Base-by-base conservation (phyloP, 2,797 vertebrate genomes). In the Naso thynnoides region DNA sequence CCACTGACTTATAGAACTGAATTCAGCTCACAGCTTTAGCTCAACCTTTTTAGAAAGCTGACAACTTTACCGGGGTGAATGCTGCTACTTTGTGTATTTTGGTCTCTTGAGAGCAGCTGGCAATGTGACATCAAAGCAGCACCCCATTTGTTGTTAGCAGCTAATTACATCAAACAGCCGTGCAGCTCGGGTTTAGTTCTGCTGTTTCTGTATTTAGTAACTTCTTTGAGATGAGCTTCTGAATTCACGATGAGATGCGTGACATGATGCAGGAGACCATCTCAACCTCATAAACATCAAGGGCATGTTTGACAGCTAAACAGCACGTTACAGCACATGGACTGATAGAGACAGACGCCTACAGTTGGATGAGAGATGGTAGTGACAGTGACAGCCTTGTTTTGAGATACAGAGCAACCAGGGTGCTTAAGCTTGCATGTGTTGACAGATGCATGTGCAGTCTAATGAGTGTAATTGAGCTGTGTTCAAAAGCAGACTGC, bases 81-180 rank as follows among this genome's bases (percentile, higher is more conserved):
- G 65, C 38, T 68, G 71, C 11, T 31, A 60, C 70, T 79, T 76
- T 77, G 80, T 65, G 75, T 59, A 69, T 79, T 73, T 59, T 38
- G 62, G 73, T 83, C 91, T 81, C 71, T 55, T 6, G 78, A 70
- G 85, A 88, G 62, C 66, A 56, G 74, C 83, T 83, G 87, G 81
- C 81, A 68, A 74, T 50, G 21, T 70, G 78, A 85, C 88, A 87
- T 93, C 87, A 92, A 92, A 92, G 90, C 78, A 10, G 44, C 85
- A 31, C 54, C 83, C 57, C 65, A 31, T 76, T 89, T 88, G 84
- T 87, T 80, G 85, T 87, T 78, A 80, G 79, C 81, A 58, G 80
- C 88, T 94, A 92, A 94, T 92, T 92, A 81, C 88, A 91, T 90
- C 86, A 91, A 91, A 90, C 73, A 66, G 73, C 75, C 52, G 42